Conservation (phyloP, 2,797 vertebrate species). For the Sebastolobus alascanus region DNA sequence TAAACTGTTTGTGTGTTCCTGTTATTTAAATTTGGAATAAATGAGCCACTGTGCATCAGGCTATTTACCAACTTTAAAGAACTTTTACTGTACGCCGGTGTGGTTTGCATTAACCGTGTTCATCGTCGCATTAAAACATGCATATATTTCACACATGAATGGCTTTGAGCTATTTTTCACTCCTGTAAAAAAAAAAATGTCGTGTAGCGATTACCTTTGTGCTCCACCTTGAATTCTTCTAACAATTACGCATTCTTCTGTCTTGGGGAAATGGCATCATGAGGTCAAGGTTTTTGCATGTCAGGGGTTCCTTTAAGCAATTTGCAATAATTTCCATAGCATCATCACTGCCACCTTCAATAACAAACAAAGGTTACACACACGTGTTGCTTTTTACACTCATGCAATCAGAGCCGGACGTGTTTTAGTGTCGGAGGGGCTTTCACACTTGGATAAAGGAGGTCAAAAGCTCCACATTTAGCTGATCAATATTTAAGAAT, state of each 20-base stretch:
- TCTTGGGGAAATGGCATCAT: constrained; percentile 73
- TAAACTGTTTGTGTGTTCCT: constrained; percentile 75
- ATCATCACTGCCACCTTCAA: constrained; percentile 84
- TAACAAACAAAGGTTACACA: constrained; percentile 86
- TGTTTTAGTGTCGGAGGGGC: constrained; percentile 41
- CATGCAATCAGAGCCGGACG: constrained; percentile 54
- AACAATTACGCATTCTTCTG: constrained; percentile 76
- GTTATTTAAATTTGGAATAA: constrained; percentile 75
- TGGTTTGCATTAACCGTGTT: constrained; percentile 39
- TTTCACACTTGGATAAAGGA: constrained; percentile 42
- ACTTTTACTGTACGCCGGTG: constrained; percentile 6
- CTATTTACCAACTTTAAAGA: constrained; percentile 38
- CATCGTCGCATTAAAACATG: constrained; percentile 33
- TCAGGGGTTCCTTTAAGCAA: constrained; percentile 86
- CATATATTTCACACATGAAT: constrained; percentile 51
- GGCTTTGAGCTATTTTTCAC: constrained; percentile 57
- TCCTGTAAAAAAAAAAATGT: constrained; percentile 49
- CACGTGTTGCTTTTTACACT: constrained; percentile 63
- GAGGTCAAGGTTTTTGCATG: constrained; percentile 84
- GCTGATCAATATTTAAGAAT: constrained; percentile 40
- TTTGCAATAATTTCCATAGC: constrained; percentile 89
- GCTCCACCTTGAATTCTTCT: constrained; percentile 69
- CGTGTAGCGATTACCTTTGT: constrained; percentile 65
- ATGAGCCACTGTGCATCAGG: constrained; percentile 39
- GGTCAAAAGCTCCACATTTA: constrained; percentile 47